These are phyloP conservation scores for Leptinotarsa tumamoca DNA, from an alignment of 2,888 invertebrate genomes.

Conservation along the genomic window DNA sequence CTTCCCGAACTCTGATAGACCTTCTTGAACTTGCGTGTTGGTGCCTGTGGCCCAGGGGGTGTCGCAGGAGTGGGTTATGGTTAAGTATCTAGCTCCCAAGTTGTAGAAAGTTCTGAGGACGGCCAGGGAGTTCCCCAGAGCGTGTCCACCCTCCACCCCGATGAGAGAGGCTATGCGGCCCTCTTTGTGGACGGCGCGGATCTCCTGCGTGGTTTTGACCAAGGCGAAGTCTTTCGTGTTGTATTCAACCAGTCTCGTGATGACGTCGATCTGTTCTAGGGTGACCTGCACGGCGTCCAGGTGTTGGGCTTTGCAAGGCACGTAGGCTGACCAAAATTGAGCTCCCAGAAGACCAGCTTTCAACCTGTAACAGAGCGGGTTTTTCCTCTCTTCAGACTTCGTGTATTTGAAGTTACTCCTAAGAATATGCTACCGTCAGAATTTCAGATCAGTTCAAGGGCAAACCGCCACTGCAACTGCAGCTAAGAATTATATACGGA, in stretches of 20 bases:
- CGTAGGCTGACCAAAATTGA: conserved; percentile 92
- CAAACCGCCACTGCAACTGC: too few species aligned
- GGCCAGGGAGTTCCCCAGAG: conserved; percentile 89
- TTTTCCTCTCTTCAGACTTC: too few species aligned
- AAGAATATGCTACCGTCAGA: too few species aligned
- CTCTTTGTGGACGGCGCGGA: conserved; percentile 78
- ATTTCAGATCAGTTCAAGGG: too few species aligned
- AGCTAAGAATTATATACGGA: too few species aligned
- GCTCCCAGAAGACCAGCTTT: conserved; percentile 75
- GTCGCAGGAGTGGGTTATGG: conserved; percentile 92
- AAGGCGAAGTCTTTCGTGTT: conserved; percentile 80
- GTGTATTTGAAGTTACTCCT: too few species aligned
- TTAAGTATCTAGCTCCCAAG: conserved; percentile 88
- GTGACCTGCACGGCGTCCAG: conserved; percentile 85
- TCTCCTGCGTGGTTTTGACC: conserved; percentile 78
- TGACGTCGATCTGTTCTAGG: conserved; percentile 88
- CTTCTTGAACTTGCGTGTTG: conserved; percentile 69
- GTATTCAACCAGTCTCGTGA: conserved; percentile 79
- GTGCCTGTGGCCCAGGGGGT: conserved; percentile 85
- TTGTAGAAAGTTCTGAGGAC: conserved; percentile 90
- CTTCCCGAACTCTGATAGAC: conserved; percentile 74
- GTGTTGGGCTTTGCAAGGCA: conserved; percentile 86
- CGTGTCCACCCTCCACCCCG: conserved; percentile 93
- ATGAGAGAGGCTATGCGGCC: conserved; percentile 90
- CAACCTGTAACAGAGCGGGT: conserved; percentile 28